phyloP scores from a whole-genome alignment of 2,888 invertebrate genomes.

The Leptopterna dolabrata region DNA sequence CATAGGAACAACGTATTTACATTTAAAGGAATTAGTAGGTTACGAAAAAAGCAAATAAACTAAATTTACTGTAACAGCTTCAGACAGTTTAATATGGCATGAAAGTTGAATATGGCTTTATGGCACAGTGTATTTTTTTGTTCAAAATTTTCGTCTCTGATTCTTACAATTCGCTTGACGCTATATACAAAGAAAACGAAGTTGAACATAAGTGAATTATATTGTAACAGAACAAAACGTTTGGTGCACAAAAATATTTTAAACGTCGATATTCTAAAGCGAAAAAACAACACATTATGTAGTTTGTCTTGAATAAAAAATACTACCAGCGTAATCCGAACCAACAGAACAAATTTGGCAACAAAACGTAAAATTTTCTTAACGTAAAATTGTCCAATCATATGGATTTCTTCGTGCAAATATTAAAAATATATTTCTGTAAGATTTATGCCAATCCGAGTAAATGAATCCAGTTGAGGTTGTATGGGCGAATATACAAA shows the following conservation, averaged over 20 bases:
- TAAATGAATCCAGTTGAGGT: neutral
- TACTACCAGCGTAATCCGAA: neutral
- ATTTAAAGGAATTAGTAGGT: neutral
- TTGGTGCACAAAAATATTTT: neutral
- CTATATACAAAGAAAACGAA: neutral
- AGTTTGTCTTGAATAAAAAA: neutral
- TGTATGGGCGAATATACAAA: neutral
- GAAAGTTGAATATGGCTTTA: neutral
- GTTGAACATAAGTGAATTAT: neutral
- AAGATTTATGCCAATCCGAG: neutral
- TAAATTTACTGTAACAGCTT: neutral
- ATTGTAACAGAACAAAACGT: neutral
- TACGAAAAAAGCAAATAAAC: neutral
- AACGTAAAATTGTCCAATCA: too few relatives aligned
- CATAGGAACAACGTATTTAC: constrained; percentile 7
- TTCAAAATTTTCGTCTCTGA: neutral
- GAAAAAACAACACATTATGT: neutral
- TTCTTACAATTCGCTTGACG: neutral
- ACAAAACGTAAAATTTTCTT: too few relatives aligned
- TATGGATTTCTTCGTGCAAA: too few relatives aligned
- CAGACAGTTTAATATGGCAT: constrained; percentile 19
- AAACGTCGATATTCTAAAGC: neutral
- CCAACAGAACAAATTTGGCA: too few relatives aligned
- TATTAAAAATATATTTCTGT: neutral
- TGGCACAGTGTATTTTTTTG: neutral